Conservation (phyloP, 2,113 vertebrate species). For the Isurus oxyrinchus region DNA sequence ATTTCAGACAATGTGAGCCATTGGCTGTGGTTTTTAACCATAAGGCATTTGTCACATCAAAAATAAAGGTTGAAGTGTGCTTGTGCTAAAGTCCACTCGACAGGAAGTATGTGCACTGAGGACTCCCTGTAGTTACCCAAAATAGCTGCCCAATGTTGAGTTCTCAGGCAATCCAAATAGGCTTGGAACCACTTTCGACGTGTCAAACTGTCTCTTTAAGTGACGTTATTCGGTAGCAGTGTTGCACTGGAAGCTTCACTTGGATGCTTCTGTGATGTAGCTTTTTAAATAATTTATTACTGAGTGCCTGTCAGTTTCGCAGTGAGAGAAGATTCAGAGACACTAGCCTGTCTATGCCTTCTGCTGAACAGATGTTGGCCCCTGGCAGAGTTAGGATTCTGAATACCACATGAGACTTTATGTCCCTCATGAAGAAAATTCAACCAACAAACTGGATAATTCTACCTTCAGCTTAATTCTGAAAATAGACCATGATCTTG, state of each 20-base stretch:
- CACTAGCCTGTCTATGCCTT: not conserved
- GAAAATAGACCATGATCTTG: not conserved
- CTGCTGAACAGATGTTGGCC: not conserved
- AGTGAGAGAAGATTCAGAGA: not conserved
- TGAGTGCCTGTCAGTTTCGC: not conserved
- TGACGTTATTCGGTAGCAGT: not conserved
- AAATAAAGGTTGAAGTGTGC: not conserved
- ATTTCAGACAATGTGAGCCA: not conserved
- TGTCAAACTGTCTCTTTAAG: not conserved
- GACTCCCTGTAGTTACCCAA: not conserved
- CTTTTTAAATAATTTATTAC: not conserved
- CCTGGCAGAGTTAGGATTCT: not conserved
- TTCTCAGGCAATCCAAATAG: not conserved
- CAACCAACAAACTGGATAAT: not conserved
- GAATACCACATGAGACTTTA: not conserved
- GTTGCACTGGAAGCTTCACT: no score
- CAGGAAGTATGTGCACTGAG: not conserved
- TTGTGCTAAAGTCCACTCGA: not conserved
- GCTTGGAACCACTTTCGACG: not conserved
- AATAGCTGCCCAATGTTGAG: not conserved
- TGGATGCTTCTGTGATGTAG: not conserved
- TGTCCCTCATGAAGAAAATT: not conserved
- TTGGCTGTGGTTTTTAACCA: no score
- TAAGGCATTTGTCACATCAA: not conserved
- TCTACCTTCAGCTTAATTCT: not conserved